phyloP scores from a whole-genome alignment of 2,888 invertebrate species.

The Rhingia campestris region DNA sequence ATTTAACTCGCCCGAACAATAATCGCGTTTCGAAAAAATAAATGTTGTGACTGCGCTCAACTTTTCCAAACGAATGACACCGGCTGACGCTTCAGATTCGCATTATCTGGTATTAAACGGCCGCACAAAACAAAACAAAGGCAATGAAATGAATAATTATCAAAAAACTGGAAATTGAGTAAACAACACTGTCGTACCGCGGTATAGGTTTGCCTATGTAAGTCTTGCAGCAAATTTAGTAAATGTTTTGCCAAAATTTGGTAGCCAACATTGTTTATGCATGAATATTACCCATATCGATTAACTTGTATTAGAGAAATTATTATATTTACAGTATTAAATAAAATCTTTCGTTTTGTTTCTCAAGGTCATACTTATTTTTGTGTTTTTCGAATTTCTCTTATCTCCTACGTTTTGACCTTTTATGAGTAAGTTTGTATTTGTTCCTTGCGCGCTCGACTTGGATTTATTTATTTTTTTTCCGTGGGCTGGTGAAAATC shows the following conservation, averaged over 20 bases:
- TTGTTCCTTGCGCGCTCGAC: too few relatives aligned
- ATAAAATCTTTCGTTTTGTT: too few relatives aligned
- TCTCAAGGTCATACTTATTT: not conserved
- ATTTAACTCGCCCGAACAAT: not conserved
- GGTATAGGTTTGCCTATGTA: too few relatives aligned
- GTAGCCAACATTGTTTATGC: too few relatives aligned
- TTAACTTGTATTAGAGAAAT: too few relatives aligned
- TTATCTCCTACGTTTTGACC: constrained; percentile 14
- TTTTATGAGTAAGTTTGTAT: not conserved
- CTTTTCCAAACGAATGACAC: not conserved
- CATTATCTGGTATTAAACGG: not conserved
- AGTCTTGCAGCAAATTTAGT: too few relatives aligned
- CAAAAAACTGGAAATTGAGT: not conserved
- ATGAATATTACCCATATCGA: too few relatives aligned
- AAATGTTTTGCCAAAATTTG: too few relatives aligned
- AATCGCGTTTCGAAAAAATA: not conserved
- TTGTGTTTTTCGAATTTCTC: not conserved
- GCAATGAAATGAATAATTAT: not conserved
- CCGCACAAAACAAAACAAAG: constrained; percentile 2
- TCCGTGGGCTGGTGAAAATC: too few relatives aligned
- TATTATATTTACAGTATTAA: too few relatives aligned
- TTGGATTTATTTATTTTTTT: too few relatives aligned
- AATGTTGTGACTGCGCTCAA: not conserved
- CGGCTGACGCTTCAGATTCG: not conserved
- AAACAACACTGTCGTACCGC: too few relatives aligned